Evolutionary conservation across 2,113 vertebrate species (phyloP).

Genomic region (Otus sunia): DNA sequence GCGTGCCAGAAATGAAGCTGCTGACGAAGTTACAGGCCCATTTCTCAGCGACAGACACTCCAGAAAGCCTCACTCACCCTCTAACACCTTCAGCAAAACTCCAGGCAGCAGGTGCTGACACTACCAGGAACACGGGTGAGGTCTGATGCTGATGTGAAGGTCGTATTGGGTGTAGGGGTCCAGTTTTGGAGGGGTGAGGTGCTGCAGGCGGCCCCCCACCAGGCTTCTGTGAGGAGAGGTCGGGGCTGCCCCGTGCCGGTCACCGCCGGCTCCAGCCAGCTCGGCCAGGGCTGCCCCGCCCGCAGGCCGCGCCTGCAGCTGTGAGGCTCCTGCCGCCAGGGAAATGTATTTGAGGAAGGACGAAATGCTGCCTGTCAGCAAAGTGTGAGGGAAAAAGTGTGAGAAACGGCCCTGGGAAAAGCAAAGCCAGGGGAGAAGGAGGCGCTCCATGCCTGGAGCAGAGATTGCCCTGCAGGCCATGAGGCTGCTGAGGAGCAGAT

Average conservation of each 20-base stretch:
- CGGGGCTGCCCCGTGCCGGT: fast-evolving
- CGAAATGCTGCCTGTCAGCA: fast-evolving
- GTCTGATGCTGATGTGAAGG: fast-evolving
- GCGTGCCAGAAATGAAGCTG: fast-evolving
- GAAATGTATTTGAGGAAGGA: background rate
- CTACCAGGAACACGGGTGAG: fast-evolving
- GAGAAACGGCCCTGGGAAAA: background rate
- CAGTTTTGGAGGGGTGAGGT: fast-evolving
- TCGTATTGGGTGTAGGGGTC: fast-evolving
- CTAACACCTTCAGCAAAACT: background rate
- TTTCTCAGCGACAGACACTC: background rate
- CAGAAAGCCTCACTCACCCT: background rate
- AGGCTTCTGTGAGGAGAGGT: background rate
- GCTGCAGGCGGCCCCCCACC: background rate
- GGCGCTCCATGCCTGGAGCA: fast-evolving
- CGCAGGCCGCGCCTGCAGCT: fast-evolving
- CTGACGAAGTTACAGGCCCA: fast-evolving
- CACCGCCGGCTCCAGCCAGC: fast-evolving
- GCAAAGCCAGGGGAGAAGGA: background rate
- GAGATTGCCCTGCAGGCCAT: background rate
- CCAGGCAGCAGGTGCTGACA: background rate
- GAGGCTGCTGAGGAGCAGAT: fast-evolving
- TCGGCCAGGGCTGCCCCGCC: fast-evolving
- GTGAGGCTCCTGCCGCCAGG: fast-evolving
- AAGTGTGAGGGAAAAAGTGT: background rate